Percentiles rank a stretch among this genome's conserved stretches.
Conservation (phyloP, 2,888 invertebrate species). For the Eretmocerus hayati region DNA sequence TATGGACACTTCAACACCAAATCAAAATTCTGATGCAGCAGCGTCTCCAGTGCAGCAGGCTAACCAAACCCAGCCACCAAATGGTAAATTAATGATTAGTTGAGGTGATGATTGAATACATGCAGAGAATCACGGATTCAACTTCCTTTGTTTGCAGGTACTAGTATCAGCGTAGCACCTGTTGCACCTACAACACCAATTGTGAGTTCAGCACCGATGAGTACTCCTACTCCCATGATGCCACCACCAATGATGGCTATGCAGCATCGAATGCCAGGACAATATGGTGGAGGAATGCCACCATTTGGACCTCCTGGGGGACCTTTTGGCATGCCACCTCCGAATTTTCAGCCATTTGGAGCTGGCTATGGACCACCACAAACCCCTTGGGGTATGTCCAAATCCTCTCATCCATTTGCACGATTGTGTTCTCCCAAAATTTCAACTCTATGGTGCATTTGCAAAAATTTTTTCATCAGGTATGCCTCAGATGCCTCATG, state of each 20-base stretch:
- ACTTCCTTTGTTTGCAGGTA: constrained; percentile 5
- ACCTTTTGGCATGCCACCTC: constrained; percentile 66
- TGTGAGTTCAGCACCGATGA: constrained; percentile 33
- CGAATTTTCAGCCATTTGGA: constrained; percentile 52
- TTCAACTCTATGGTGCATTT: too few species aligned
- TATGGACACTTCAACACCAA: constrained; percentile 28
- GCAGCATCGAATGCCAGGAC: constrained; percentile 44
- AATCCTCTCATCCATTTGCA: too few species aligned
- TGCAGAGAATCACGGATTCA: too few species aligned
- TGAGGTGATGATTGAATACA: too few species aligned
- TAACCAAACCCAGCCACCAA: constrained; percentile 35
- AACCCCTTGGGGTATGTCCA: constrained; percentile 41
- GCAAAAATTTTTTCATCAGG: constrained; percentile 31
- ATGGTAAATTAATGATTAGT: constrained; percentile 15
- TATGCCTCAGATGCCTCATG: constrained; percentile 48
- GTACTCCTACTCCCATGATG: constrained; percentile 42
- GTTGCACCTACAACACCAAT: constrained; percentile 29
- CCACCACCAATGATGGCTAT: constrained; percentile 44
- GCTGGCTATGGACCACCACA: constrained; percentile 43
- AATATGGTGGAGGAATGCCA: constrained; percentile 51
- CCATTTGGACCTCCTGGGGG: constrained; percentile 48
- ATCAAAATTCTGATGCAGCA: constrained; percentile 15
- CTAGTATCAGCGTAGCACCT: constrained; percentile 27
- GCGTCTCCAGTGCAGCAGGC: constrained; percentile 31
- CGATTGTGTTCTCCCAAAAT: too few species aligned